Conservation (phyloP, 1,140 invertebrate genomes). For the Ceratina calcarata region DNA sequence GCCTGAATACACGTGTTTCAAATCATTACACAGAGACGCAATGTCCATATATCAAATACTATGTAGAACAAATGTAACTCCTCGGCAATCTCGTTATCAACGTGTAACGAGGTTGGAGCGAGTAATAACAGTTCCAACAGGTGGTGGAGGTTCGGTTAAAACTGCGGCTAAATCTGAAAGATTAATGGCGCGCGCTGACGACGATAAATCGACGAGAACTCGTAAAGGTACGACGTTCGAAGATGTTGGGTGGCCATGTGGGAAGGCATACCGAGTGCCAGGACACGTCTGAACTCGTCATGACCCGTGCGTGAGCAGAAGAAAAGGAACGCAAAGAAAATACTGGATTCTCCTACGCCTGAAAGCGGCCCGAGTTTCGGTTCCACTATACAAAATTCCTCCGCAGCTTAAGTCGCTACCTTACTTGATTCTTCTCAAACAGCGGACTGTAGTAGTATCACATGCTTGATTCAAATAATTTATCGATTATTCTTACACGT, state of each 20-base stretch:
- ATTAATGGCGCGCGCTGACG: constrained; percentile 44
- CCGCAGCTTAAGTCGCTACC: constrained; percentile 38
- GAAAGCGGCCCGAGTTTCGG: constrained; percentile 28
- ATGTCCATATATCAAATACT: background rate
- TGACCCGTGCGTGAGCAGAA: constrained; percentile 52
- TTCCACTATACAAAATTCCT: constrained; percentile 28
- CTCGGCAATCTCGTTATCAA: constrained; percentile 10
- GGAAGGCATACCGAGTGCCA: constrained; percentile 24
- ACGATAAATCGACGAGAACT: constrained; percentile 51
- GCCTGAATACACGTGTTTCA: no score
- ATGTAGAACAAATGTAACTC: background rate
- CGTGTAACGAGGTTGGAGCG: constrained; percentile 21
- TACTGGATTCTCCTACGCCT: constrained; percentile 35
- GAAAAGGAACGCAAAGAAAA: constrained; percentile 57
- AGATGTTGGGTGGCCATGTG: constrained; percentile 50
- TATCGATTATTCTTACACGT: no score
- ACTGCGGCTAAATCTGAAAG: constrained; percentile 28
- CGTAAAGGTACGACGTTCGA: constrained; percentile 25
- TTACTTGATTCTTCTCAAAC: background rate
- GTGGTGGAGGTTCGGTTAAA: constrained; percentile 21
- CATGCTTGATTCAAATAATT: no score
- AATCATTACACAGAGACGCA: no score
- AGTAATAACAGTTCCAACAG: constrained; percentile 25
- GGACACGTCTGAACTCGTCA: constrained; percentile 32
- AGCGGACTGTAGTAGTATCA: no score